These are phyloP conservation scores for Himantopus leucocephalus DNA, from an alignment of 2,113 vertebrate species.

Conservation along the genomic window DNA sequence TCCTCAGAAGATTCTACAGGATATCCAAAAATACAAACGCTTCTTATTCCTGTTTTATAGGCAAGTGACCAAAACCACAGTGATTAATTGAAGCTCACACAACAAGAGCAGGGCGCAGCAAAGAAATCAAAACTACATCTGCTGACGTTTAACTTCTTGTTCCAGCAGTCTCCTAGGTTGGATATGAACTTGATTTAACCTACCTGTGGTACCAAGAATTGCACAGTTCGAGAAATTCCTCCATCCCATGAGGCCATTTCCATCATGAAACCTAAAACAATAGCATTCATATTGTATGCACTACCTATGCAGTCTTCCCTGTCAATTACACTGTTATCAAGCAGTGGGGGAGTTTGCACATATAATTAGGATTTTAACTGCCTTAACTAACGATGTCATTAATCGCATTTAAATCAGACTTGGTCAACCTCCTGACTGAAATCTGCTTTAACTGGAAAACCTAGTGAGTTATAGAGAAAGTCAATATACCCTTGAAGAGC, in stretches of 20 bases:
- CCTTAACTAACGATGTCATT: background rate
- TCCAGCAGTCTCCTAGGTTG: background rate
- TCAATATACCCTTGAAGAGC: background rate
- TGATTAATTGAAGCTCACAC: background rate
- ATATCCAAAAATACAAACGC: background rate
- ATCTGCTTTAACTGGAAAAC: background rate
- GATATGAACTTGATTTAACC: background rate
- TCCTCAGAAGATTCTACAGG: background rate
- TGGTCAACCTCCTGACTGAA: background rate
- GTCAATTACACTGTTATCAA: background rate
- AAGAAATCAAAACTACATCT: background rate
- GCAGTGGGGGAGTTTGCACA: background rate
- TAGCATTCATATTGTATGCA: background rate
- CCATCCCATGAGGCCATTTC: conserved; percentile 99
- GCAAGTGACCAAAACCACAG: background rate
- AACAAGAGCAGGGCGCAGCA: background rate
- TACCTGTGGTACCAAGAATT: conserved; percentile 96
- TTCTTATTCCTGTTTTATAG: background rate
- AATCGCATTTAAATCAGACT: background rate
- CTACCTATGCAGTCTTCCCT: background rate
- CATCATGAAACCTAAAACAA: conserved; percentile 95
- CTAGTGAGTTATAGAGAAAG: background rate
- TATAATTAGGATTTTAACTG: background rate
- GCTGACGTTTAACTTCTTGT: background rate
- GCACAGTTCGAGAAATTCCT: conserved; percentile 94